Conservation (phyloP, 1,140 invertebrate species). For the Macrocentrus cingulum region DNA sequence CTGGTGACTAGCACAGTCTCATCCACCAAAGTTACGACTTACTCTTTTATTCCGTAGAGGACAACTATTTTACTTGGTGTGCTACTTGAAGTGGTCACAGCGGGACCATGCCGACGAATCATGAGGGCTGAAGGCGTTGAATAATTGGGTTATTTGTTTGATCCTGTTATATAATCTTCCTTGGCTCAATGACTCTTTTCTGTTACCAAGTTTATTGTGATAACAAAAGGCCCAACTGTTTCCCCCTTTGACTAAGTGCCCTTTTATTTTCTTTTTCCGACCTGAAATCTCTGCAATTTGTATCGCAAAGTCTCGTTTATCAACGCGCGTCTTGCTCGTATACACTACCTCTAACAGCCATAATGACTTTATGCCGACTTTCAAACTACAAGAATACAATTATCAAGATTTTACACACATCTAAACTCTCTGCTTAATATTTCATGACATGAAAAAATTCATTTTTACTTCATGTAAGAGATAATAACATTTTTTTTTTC, state of each 20-base stretch:
- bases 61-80: not conserved
- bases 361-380: not conserved
- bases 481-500: too few species aligned
- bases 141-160: not conserved
- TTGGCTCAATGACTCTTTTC: too few species aligned
- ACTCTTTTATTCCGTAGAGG: not conserved
- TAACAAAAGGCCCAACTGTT: too few species aligned
- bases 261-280: not conserved
- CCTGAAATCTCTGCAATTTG: not conserved
- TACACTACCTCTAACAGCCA: not conserved
- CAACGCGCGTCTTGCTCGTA: not conserved
- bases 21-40: conserved; percentile 1
- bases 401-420: not conserved
- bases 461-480: not conserved
- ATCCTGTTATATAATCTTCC: too few species aligned
- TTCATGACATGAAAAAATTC: not conserved
- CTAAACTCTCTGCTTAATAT: not conserved
- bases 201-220: too few species aligned
- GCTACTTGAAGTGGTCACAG: not conserved
- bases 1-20: not conserved
- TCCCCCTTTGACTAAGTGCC: too few species aligned
- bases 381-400: not conserved
- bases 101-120: not conserved
- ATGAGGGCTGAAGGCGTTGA: not conserved
- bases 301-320: not conserved